Conservation (phyloP, 1,140 invertebrate genomes). For the Drosophila sp. region DNA sequence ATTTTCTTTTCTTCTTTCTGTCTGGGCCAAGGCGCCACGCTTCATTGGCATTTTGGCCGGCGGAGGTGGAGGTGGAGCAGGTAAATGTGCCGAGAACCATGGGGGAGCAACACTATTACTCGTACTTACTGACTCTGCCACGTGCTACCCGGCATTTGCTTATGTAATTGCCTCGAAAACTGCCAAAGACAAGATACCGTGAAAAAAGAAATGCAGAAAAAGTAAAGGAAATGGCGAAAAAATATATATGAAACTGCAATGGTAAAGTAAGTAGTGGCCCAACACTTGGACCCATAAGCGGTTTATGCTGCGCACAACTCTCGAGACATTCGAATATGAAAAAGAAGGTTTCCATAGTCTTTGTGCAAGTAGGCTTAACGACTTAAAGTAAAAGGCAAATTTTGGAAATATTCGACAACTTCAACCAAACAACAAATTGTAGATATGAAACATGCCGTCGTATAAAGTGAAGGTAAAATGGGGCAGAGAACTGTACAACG, state of each 20-base stretch:
- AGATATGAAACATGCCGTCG: neutral
- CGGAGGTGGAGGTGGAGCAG: neutral
- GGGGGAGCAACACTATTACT: neutral
- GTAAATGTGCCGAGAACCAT: slow-evolving; percentile 25
- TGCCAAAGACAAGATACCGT: slow-evolving; percentile 4
- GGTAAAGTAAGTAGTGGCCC: neutral
- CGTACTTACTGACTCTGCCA: slow-evolving; percentile 17
- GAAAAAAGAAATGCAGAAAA: neutral
- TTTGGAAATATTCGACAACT: neutral
- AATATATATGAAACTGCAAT: neutral
- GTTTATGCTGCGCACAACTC: neutral
- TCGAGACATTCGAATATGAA: neutral
- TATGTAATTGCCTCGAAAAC: slow-evolving; percentile 53
- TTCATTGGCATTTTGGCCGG: slow-evolving; percentile 36
- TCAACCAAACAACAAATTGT: neutral
- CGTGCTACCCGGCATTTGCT: slow-evolving; percentile 50
- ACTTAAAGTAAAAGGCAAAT: neutral
- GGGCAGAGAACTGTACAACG: slow-evolving; percentile 97
- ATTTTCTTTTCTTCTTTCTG: slow-evolving; percentile 18
- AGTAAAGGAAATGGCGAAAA: neutral
- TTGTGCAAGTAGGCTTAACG: slow-evolving; percentile 1
- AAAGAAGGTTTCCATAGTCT: neutral
- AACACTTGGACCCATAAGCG: slow-evolving; percentile 1
- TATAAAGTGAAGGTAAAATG: slow-evolving; percentile 98
- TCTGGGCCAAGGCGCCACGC: slow-evolving; percentile 54